Evolutionary conservation across 2,113 vertebrate genomes (phyloP).

Genomic region (Murina feae): DNA sequence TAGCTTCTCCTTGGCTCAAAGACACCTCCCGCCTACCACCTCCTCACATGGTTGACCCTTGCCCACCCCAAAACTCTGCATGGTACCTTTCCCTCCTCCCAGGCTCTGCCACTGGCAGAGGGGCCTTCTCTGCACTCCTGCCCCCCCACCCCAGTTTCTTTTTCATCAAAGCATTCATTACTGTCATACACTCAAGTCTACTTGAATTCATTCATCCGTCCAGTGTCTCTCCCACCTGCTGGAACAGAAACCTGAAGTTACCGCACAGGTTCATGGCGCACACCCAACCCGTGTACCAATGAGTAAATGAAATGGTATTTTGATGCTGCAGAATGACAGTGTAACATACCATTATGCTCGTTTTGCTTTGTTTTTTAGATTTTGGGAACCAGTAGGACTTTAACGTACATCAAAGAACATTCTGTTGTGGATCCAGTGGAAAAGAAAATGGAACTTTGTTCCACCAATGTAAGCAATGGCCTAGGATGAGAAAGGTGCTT

Average conservation of each 20-base stretch:
- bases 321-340: background rate
- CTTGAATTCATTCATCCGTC: background rate
- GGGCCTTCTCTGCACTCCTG: background rate
- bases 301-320: background rate
- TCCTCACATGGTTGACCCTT: background rate
- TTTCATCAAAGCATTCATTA: background rate
- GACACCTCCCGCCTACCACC: background rate
- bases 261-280: background rate
- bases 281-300: background rate
- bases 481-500: slow-evolving; percentile 15
- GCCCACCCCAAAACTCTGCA: background rate
- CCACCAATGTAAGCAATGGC: slow-evolving; percentile 90
- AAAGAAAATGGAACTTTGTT: slow-evolving; percentile 97
- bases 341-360: background rate
- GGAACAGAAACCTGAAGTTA: background rate
- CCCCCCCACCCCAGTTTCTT: background rate
- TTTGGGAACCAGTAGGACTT: slow-evolving; percentile 91
- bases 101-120: background rate
- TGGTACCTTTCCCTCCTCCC: background rate
- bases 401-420: slow-evolving; percentile 94
- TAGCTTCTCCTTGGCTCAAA: background rate
- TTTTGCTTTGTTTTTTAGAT: slow-evolving; percentile 82
- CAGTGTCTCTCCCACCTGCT: background rate
- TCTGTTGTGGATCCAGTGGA: slow-evolving; percentile 94
- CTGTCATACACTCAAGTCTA: background rate